A percentile compares a stretch with the other conserved stretches of the same genome.
These are phyloP conservation scores for Sturnira hondurensis DNA, from an alignment of 2,113 vertebrate genomes.

Conservation along the genomic window DNA sequence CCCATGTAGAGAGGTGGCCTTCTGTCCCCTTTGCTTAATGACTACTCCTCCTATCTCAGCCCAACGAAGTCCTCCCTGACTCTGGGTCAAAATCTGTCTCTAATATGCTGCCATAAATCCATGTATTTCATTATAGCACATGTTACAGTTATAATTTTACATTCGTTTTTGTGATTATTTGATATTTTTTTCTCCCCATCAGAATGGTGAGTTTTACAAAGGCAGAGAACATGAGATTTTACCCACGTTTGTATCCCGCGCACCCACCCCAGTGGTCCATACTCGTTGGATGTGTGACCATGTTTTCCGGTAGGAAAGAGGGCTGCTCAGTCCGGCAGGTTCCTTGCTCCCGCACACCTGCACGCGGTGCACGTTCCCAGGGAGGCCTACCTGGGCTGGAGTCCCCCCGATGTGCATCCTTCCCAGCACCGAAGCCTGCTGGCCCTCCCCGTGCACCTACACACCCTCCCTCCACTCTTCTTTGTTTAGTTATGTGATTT, in stretches of 20 bases:
- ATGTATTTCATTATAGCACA: background rate
- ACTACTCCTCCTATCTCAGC: background rate
- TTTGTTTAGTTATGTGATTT: background rate
- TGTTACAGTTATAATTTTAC: background rate
- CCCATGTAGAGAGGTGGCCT: background rate
- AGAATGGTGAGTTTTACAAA: background rate
- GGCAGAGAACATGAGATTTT: background rate
- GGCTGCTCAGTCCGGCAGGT: background rate
- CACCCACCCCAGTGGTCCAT: background rate
- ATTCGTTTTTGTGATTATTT: background rate
- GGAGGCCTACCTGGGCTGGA: background rate
- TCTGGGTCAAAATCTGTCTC: background rate
- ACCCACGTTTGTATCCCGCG: background rate
- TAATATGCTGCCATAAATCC: background rate
- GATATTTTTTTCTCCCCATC: background rate
- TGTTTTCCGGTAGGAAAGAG: background rate
- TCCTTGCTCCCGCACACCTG: background rate
- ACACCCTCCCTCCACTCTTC: background rate
- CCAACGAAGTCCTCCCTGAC: background rate
- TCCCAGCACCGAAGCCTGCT: background rate
- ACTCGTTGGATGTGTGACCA: background rate
- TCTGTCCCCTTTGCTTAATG: background rate
- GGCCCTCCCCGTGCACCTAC: fast-evolving
- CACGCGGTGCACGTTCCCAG: background rate
- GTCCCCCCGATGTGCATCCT: background rate